phyloP scores from a whole-genome alignment of 1,140 invertebrate species.

The Teleogryllus occipitalis region DNA sequence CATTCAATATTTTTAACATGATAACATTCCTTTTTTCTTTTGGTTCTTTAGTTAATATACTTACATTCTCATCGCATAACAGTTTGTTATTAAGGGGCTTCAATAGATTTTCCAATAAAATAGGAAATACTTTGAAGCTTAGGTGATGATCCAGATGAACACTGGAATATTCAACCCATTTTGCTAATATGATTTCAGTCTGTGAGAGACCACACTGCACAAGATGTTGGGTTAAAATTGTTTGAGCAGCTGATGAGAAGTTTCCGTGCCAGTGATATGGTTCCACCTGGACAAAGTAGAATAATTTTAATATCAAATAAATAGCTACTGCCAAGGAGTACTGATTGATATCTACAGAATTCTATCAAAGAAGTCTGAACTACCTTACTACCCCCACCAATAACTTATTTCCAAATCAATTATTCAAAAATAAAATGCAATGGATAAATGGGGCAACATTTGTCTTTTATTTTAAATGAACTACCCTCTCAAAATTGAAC shows the following conservation, averaged over 20 bases:
- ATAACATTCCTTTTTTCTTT: too few relatives aligned
- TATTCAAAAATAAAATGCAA: too few relatives aligned
- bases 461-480: background rate
- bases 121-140: conserved; percentile 63
- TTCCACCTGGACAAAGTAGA: conserved; percentile 44
- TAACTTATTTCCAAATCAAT: too few relatives aligned
- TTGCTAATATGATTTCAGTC: conserved; percentile 54
- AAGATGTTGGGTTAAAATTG: conserved; percentile 81
- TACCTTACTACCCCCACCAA: too few relatives aligned
- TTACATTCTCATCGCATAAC: conserved; percentile 56
- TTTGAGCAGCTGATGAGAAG: conserved; percentile 70
- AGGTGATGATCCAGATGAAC: conserved; percentile 67
- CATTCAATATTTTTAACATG: too few relatives aligned
- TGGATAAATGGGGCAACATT: too few relatives aligned
- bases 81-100: conserved; percentile 52
- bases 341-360: too few relatives aligned
- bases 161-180: conserved; percentile 66
- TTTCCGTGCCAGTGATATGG: conserved; percentile 78
- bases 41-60: background rate
- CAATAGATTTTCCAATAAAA: conserved; percentile 52
- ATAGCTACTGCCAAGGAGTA: too few relatives aligned
- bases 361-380: too few relatives aligned
- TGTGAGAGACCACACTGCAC: conserved; percentile 78
- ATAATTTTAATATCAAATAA: too few relatives aligned
- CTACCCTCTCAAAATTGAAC: background rate